Base-by-base conservation (phyloP, 23 tunicate genomes). In the Halocynthia aurantium region DNA sequence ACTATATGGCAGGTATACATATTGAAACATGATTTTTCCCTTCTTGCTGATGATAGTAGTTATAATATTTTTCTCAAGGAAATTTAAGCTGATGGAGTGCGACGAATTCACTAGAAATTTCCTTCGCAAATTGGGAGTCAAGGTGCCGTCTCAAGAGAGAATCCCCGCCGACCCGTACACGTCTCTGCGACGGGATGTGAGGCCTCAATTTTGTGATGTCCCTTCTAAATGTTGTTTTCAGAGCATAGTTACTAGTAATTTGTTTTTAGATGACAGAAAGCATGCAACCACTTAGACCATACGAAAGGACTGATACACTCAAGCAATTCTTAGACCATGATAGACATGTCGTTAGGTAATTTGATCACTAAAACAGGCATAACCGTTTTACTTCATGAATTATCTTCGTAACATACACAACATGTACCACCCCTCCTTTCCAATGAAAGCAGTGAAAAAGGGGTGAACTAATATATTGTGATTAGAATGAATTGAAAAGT, bases 31-130 rank as follows among this genome's bases (percentile, higher is more conserved):
- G 61, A 51, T 72, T 61, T 49, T 72, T 68, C 31, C 2, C 20
- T 15, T 15, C 64, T 60, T 67, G 31, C 20, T 19, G 5, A 19
- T 15, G 22, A 11, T 0, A 2, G 44, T 67, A 58, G 62, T 57
- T 57, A 57, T 67, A 1, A 67, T 67, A 67, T 15, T 4, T 53
- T 70, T 53, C 69, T 72, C 4, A 74, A 87, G 96, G 61, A 85
- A 82, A 52, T 89, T 96, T 81, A 89, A 96, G 79, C 81, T 96
- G 77, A 80, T 78, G 20, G 88, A 85, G 50, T 89, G 96, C 72
- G 99, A 96, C 61, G 77, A 75, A 51, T 96, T 96, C 76, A 96
- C 99, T n/a, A 83, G 76, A 44, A 89, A 89, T 66, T 96, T 96
- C 66, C 65, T 96, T 50, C 76, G 89, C 6, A 89, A 89, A 64